These are phyloP conservation scores for Agapetus fuscipes DNA, from an alignment of 2,888 invertebrate genomes.

Conservation along the genomic window DNA sequence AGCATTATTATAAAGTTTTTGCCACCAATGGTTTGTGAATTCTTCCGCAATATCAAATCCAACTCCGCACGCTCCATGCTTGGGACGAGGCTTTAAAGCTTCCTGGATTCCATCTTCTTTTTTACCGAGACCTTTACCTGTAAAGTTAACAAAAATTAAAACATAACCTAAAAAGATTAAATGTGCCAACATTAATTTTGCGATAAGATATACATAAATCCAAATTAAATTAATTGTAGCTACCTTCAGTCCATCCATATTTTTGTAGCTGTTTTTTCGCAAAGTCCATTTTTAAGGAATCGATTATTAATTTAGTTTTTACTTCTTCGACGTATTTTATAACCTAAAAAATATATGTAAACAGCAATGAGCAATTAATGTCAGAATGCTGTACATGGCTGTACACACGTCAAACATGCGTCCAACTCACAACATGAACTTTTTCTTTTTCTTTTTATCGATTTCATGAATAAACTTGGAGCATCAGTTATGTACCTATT, in stretches of 20 bases:
- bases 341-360: too few relatives aligned
- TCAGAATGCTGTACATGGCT: too few relatives aligned
- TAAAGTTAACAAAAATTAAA: conserved; percentile 19
- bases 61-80: conserved; percentile 68
- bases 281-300: conserved; percentile 48
- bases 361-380: too few relatives aligned
- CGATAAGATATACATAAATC: too few relatives aligned
- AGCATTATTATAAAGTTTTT: conserved; percentile 64
- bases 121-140: conserved; percentile 79
- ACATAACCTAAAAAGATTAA: conserved; percentile 9
- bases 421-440: too few relatives aligned
- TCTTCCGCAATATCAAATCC: conserved; percentile 67
- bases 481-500: too few relatives aligned
- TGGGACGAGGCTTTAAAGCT: conserved; percentile 69
- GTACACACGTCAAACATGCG: too few relatives aligned
- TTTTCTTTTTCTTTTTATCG: too few relatives aligned
- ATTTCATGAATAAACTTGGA: too few relatives aligned
- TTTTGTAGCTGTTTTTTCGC: conserved; percentile 61
- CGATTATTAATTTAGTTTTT: too few relatives aligned
- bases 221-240: too few relatives aligned
- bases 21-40: conserved; percentile 82
- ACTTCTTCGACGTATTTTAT: too few relatives aligned
- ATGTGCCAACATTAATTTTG: conserved; percentile 1
- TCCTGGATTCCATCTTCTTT: conserved; percentile 67
- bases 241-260: conserved; percentile 68